Evolutionary conservation across 2,113 vertebrate species (phyloP).

Genomic region (Dicrurus megarhynchus): DNA sequence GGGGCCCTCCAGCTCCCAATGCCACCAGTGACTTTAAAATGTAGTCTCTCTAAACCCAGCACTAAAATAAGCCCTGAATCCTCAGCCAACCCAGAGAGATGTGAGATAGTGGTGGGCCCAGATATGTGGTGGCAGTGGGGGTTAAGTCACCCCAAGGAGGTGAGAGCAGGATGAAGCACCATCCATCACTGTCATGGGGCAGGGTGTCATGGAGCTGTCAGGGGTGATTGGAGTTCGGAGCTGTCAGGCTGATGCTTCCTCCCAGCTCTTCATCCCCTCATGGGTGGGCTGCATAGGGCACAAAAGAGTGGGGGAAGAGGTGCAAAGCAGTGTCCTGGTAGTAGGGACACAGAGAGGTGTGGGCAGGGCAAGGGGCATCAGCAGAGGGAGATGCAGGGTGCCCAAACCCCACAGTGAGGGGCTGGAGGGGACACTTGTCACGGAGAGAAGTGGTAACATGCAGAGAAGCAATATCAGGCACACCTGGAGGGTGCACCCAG

Average conservation of each 20-base stretch:
- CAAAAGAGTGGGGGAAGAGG: background rate
- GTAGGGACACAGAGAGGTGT: background rate
- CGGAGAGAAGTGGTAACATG: background rate
- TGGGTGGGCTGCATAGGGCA: background rate
- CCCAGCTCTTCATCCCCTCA: background rate
- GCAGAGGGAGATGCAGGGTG: rapidly evolving
- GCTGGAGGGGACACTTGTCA: background rate
- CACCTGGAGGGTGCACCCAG: rapidly evolving
- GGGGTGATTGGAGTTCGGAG: rapidly evolving
- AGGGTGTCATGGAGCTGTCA: background rate
- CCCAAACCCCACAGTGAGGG: background rate
- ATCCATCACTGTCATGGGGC: background rate
- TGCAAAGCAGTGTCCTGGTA: background rate
- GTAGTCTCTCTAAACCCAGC: background rate
- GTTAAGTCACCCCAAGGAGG: background rate
- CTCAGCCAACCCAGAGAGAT: background rate
- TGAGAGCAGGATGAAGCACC: background rate
- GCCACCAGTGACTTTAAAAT: background rate
- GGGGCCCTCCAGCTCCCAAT: background rate
- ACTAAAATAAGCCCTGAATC: background rate
- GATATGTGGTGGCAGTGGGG: background rate
- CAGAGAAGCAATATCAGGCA: background rate
- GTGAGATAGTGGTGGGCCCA: background rate
- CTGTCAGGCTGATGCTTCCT: background rate
- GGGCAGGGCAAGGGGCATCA: background rate